Conservation (phyloP, 2,113 vertebrate genomes). For the Anseranas semipalmata region DNA sequence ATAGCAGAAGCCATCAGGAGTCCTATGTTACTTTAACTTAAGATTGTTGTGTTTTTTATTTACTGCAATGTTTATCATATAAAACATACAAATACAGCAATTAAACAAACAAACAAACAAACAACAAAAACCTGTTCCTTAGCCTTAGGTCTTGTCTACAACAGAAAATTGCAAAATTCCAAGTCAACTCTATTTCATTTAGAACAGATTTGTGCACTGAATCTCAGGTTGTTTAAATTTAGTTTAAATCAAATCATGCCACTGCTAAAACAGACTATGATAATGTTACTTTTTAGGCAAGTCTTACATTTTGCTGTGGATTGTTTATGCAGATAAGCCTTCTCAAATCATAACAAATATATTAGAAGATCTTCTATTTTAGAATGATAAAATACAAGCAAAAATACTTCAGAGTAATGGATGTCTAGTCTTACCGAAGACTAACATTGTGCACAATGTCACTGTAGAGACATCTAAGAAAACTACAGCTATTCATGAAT, state of each 20-base stretch:
- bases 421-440: neutral
- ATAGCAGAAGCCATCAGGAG: neutral
- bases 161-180: neutral
- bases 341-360: neutral
- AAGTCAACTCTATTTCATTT: neutral
- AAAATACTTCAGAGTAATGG: neutral
- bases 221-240: neutral
- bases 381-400: neutral
- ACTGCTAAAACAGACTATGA: neutral
- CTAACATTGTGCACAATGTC: neutral
- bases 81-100: slow-evolving; percentile 11
- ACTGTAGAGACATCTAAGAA: neutral
- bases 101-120: neutral
- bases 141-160: neutral
- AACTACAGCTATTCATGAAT: neutral
- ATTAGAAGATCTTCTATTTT: neutral
- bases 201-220: neutral
- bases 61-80: neutral
- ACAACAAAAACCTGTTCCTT: slow-evolving; percentile 19
- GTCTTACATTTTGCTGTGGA: neutral
- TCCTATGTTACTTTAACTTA: neutral
- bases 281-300: neutral
- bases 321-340: neutral
- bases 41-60: neutral
- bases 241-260: neutral